phyloP scores from a whole-genome alignment of 2,797 vertebrate genomes.

The Protonibea diacanthus region DNA sequence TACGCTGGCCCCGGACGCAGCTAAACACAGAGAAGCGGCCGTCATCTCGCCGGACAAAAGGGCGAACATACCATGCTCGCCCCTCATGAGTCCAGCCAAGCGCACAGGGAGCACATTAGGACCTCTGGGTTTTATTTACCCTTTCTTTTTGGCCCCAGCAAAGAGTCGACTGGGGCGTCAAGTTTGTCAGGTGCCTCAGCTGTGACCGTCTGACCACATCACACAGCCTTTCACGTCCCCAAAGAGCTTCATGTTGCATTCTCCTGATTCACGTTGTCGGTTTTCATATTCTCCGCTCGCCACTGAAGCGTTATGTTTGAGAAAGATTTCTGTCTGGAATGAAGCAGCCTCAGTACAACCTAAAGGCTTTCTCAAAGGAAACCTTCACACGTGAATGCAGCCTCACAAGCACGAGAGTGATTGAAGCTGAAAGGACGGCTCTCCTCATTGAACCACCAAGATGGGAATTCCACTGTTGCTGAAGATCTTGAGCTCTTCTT shows the following conservation, averaged over 20 bases:
- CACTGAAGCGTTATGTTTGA: slow-evolving; percentile 80
- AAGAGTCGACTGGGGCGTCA: slow-evolving; percentile 82
- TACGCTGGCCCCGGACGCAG: slow-evolving; percentile 74
- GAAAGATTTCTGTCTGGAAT: slow-evolving; percentile 47
- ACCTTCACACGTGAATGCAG: slow-evolving; percentile 62
- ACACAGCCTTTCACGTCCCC: slow-evolving; percentile 61
- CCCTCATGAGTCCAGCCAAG: slow-evolving; percentile 89
- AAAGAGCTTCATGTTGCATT: slow-evolving; percentile 61
- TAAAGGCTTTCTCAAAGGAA: slow-evolving; percentile 64
- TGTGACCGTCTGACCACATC: slow-evolving; percentile 76
- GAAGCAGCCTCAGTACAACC: slow-evolving; percentile 37
- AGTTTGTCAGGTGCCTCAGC: slow-evolving; percentile 84
- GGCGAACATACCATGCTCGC: slow-evolving; percentile 71
- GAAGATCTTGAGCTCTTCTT: slow-evolving; percentile 25
- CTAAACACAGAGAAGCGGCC: slow-evolving; percentile 83
- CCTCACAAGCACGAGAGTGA: slow-evolving; percentile 49
- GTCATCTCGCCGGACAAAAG: slow-evolving; percentile 90
- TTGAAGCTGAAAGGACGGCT: slow-evolving; percentile 64
- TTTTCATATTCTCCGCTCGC: slow-evolving; percentile 72
- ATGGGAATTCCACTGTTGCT: slow-evolving; percentile 65
- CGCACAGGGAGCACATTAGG: slow-evolving; percentile 94
- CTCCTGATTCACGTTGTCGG: slow-evolving; percentile 78
- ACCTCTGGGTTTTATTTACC: slow-evolving; percentile 82
- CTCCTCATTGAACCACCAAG: slow-evolving; percentile 52
- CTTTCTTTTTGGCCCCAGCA: slow-evolving; percentile 82